Conservation (phyloP, 2,113 vertebrate species). For the Anhinga rufa region DNA sequence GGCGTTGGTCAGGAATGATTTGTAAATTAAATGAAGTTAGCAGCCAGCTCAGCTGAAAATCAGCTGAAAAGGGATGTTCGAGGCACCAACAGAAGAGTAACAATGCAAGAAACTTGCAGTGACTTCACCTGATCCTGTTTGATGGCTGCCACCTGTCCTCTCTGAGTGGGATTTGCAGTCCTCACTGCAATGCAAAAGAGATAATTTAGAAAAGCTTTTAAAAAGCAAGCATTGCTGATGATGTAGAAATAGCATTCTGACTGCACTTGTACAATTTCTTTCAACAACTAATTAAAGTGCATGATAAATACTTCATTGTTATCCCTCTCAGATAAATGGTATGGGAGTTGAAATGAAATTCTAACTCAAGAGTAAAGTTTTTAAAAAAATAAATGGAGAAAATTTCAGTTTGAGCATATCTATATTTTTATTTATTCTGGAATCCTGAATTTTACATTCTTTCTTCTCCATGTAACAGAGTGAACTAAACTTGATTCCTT, state of each 20-base stretch:
- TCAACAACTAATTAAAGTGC: not conserved
- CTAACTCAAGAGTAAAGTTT: not conserved
- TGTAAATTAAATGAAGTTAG: not conserved
- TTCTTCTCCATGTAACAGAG: not conserved
- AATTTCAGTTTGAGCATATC: not conserved
- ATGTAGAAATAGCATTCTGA: not conserved
- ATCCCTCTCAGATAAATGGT: not conserved
- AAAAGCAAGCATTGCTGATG: not conserved
- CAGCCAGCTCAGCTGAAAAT: not conserved
- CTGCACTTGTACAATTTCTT: not conserved
- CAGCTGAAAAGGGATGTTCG: not conserved
- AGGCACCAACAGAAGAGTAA: not conserved
- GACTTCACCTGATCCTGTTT: not conserved
- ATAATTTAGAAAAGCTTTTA: not conserved
- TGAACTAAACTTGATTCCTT: not conserved
- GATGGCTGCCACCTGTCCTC: not conserved
- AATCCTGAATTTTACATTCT: not conserved
- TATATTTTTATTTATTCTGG: not conserved
- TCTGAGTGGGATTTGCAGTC: not conserved
- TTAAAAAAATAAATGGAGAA: not conserved
- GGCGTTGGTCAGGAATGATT: not conserved
- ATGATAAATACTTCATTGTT: not conserved
- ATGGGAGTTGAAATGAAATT: not conserved
- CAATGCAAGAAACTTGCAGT: not conserved
- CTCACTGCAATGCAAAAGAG: not conserved